These are phyloP conservation scores for Podarcis muralis DNA, from an alignment of 2,113 vertebrate genomes.

Conservation along the genomic window DNA sequence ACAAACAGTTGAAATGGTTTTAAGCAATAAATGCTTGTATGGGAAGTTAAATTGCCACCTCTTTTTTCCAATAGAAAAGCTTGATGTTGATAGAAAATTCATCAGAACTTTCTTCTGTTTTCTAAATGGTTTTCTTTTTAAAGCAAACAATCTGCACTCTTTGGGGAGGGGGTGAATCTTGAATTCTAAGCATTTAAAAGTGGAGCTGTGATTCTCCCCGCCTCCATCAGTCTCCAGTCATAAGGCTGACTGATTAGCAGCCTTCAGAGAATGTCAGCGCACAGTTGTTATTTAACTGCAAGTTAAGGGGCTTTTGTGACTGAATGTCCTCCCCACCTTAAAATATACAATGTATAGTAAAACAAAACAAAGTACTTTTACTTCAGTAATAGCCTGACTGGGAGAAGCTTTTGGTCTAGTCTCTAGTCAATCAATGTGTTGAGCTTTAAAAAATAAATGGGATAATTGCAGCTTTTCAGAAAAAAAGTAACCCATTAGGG, in stretches of 20 bases:
- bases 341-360: not conserved
- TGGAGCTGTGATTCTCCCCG: not conserved
- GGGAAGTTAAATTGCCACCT: not conserved
- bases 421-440: not conserved
- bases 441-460: not conserved
- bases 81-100: not conserved
- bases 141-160: not conserved
- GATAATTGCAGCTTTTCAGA: not conserved
- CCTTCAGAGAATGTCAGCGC: not conserved
- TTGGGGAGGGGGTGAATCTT: not conserved
- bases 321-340: not conserved
- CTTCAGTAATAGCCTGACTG: not conserved
- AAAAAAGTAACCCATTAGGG: not conserved
- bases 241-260: slow-evolving; percentile 1
- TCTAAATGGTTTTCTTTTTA: not conserved
- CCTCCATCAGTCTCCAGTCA: not conserved
- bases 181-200: not conserved
- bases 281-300: not conserved
- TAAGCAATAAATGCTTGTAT: not conserved
- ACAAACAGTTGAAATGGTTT: not conserved
- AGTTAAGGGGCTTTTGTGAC: not conserved
- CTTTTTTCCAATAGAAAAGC: not conserved
- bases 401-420: not conserved
- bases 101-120: not conserved
- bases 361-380: not conserved